phyloP scores from a whole-genome alignment of 2,888 invertebrate species.

The Tenthredo scrophulariae region DNA sequence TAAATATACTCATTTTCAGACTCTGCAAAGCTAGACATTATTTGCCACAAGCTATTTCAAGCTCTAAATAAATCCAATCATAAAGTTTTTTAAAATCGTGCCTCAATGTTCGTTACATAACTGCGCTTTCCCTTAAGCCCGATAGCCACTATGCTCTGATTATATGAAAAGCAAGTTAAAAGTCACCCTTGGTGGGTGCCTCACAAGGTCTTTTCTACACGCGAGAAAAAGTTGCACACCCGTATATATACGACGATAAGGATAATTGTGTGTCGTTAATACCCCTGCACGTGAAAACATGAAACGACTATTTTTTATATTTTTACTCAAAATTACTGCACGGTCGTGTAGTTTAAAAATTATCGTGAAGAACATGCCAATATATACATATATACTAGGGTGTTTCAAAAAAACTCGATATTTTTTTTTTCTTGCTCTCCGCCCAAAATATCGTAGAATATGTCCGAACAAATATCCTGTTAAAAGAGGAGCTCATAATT shows the following conservation, averaged over 20 bases:
- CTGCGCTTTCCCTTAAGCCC: neutral
- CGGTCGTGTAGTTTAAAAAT: neutral
- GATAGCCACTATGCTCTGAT: neutral
- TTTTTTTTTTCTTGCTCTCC: too few species aligned
- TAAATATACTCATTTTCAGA: neutral
- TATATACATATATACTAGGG: too few species aligned
- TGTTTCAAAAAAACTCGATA: too few species aligned
- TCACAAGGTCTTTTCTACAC: constrained; percentile 13
- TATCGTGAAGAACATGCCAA: neutral
- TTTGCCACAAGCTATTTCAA: neutral
- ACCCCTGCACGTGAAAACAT: neutral
- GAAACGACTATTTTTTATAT: neutral
- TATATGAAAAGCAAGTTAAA: neutral
- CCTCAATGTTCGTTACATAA: neutral
- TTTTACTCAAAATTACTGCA: neutral
- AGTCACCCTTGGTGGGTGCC: neutral
- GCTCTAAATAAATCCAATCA: neutral
- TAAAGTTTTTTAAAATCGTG: neutral
- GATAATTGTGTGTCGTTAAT: neutral
- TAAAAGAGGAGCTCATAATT: too few species aligned
- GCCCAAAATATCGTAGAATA: too few species aligned
- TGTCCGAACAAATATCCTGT: too few species aligned
- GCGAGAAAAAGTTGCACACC: constrained; percentile 10
- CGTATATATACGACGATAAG: neutral
- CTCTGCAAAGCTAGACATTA: neutral